phyloP scores from a whole-genome alignment of 2,888 invertebrate genomes.

The Listrodromus nycthemerus region DNA sequence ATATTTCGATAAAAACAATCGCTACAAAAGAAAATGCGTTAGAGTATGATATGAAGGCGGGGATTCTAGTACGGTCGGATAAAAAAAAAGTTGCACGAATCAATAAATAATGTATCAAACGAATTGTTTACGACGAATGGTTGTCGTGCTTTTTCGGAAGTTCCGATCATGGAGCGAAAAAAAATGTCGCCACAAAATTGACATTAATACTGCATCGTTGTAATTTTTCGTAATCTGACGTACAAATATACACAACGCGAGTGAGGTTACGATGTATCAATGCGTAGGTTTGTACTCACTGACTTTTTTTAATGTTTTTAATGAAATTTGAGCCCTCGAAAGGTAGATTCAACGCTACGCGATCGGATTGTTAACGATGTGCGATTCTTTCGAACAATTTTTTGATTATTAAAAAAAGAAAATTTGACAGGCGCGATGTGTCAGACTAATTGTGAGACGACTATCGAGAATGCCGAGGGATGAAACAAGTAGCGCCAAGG shows the following conservation, averaged over 20 bases:
- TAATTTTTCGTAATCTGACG: neutral
- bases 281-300: neutral
- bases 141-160: neutral
- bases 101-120: too few relatives aligned
- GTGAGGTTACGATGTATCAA: neutral
- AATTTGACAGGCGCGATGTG: neutral
- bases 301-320: neutral
- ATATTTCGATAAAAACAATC: too few relatives aligned
- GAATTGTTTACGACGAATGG: neutral
- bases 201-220: neutral
- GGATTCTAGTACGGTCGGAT: too few relatives aligned
- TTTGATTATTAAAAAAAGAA: neutral
- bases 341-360: neutral
- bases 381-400: neutral
- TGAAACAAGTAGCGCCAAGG: neutral
- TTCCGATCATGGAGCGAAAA: neutral
- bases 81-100: too few relatives aligned
- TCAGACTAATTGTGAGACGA: neutral
- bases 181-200: neutral
- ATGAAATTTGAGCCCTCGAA: neutral
- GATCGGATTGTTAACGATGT: neutral
- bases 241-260: neutral
- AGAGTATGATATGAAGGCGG: too few relatives aligned
- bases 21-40: too few relatives aligned
- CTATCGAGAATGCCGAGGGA: neutral